Evolutionary conservation across 2,113 vertebrate genomes (phyloP), one percentile per base, ranked within the genome.

Genomic region (Phocoena sinus): DNA sequence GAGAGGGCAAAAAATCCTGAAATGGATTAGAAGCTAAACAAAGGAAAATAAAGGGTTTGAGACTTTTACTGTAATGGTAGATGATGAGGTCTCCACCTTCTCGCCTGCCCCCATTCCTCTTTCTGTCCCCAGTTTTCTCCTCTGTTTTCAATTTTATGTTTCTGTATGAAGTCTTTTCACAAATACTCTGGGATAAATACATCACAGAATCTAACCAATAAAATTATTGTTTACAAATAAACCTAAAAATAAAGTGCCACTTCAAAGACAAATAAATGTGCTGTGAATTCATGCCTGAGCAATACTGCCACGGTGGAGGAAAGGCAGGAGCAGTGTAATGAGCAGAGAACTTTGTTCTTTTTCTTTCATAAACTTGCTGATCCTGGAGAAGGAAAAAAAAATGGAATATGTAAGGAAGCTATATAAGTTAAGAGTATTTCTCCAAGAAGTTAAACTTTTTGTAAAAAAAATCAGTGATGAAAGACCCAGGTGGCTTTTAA

Each of bases 311-410:
- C 98, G 99, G 90, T 99, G 98, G 76, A 99, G 99, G 94, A 99
- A 99, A 3, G 99, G 99, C 6, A 99, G 98, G 36, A 99, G 98
- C 56, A 99, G 99, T 12, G 97, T 97, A 95, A 99, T 99, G 23
- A 99, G 99, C 25, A 99, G 83, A 8, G 99, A 99, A 97, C 99
- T 99, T 97, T 99, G 99, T 70, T 99, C 99, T 96, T 99, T 99
- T 92, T 99, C 99, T 86, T 99, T 99, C 96, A 99, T 99, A 97
- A 99, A 99, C 81, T 99, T 99, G 97, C 99, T 99, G 98, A 99
- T 98, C 98, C 99, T 99, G 98, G 12, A 96, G 58, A 95, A 79
- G 41, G 81, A 71, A 83, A 41, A 94, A n/a, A 94, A 13, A 95
- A 44, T 74, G 60, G 50, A 23, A 31, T 77, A 97, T 6, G 53